phyloP scores from a whole-genome alignment of 1,140 invertebrate genomes.

The Hylaeus anthracinus region DNA sequence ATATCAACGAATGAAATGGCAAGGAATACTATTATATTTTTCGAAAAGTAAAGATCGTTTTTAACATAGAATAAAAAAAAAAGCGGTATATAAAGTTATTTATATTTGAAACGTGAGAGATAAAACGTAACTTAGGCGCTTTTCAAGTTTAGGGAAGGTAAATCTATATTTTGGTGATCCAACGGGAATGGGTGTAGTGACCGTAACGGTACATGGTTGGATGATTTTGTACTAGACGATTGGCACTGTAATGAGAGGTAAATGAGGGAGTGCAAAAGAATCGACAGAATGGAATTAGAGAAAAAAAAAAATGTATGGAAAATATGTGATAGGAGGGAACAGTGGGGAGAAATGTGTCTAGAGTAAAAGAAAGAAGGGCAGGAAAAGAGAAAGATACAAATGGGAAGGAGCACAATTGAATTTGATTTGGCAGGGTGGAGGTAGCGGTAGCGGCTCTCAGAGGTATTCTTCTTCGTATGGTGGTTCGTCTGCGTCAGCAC shows the following conservation, averaged over 20 bases:
- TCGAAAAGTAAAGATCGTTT: conserved; percentile 41
- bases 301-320: conserved; percentile 35
- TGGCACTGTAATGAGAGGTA: conserved; percentile 58
- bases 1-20: conserved; percentile 32
- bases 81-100: conserved; percentile 34
- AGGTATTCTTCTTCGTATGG: conserved; percentile 75
- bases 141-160: conserved; percentile 55
- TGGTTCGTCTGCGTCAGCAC: conserved; percentile 69
- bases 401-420: conserved; percentile 76
- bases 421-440: conserved; percentile 79
- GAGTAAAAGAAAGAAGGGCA: conserved; percentile 54
- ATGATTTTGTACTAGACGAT: conserved; percentile 63
- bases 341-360: conserved; percentile 46
- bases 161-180: conserved; percentile 62
- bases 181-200: conserved; percentile 63
- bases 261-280: conserved; percentile 55
- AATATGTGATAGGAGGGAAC: conserved; percentile 52
- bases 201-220: conserved; percentile 52
- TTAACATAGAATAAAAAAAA: conserved; percentile 34
- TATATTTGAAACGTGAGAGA: conserved; percentile 28
- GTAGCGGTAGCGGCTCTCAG: conserved; percentile 75
- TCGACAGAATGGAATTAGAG: conserved; percentile 48
- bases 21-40: conserved; percentile 27
- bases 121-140: conserved; percentile 49
- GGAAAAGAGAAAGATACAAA: conserved; percentile 65